phyloP scores from a whole-genome alignment of 2,797 vertebrate genomes.

The Scleropages formosus region DNA sequence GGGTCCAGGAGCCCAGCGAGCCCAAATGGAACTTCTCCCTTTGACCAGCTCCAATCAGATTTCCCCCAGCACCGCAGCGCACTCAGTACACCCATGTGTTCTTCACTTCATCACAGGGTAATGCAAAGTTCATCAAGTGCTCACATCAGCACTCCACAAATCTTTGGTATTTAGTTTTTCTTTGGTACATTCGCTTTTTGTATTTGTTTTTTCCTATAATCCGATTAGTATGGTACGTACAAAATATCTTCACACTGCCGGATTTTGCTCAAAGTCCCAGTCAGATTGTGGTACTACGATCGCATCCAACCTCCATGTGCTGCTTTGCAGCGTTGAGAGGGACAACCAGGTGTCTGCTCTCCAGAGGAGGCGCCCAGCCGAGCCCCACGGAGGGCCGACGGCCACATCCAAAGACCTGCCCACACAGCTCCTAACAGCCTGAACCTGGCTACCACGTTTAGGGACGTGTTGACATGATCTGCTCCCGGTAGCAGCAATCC shows the following conservation, averaged over 20 bases:
- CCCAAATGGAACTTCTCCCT: slow-evolving; percentile 12
- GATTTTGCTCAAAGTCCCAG: background rate
- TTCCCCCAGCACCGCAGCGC: background rate
- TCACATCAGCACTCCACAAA: background rate
- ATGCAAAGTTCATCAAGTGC: background rate
- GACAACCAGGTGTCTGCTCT: background rate
- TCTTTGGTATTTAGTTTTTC: background rate
- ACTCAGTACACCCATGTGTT: background rate
- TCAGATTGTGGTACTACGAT: background rate
- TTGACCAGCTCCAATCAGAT: background rate
- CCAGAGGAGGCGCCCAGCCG: background rate
- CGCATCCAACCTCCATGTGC: no score
- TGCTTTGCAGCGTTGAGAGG: no score
- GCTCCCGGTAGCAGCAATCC: background rate
- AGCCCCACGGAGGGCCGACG: background rate
- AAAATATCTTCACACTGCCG: background rate
- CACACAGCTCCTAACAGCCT: background rate
- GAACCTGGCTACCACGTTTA: background rate
- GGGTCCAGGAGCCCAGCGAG: background rate
- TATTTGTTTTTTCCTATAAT: background rate
- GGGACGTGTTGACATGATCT: slow-evolving; percentile 12
- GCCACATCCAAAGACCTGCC: background rate
- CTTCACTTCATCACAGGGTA: background rate
- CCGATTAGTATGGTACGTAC: background rate
- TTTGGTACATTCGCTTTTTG: no score